These are phyloP conservation scores for Dorcus parallelipipedus DNA, from an alignment of 2,888 invertebrate genomes.

Conservation along the genomic window DNA sequence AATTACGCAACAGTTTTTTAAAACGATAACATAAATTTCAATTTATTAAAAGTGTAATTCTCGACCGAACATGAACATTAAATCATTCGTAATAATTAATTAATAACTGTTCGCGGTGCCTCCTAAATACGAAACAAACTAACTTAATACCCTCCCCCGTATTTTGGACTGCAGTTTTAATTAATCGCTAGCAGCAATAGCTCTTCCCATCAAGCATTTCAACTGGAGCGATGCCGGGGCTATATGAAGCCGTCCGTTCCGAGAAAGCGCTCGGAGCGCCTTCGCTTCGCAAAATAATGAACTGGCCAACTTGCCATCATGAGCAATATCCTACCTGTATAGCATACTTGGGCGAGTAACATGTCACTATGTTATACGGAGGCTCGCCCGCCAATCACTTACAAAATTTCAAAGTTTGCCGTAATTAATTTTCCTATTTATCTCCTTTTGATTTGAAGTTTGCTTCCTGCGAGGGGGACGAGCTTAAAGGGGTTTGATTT, in stretches of 20 bases:
- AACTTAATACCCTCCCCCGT: neutral
- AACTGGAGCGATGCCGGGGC: slow-evolving; percentile 2
- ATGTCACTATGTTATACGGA: slow-evolving; percentile 24
- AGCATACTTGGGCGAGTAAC: slow-evolving; percentile 21
- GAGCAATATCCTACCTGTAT: slow-evolving; percentile 22
- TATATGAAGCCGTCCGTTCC: too few relatives aligned
- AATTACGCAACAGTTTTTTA: too few relatives aligned
- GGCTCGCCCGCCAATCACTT: slow-evolving; percentile 24
- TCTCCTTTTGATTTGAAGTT: slow-evolving; percentile 19
- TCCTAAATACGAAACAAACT: too few relatives aligned
- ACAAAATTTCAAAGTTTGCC: slow-evolving; percentile 24
- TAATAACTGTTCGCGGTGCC: too few relatives aligned
- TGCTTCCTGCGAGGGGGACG: slow-evolving; percentile 3
- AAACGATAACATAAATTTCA: too few relatives aligned
- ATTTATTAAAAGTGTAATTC: too few relatives aligned
- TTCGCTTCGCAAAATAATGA: too few relatives aligned
- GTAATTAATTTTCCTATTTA: slow-evolving; percentile 28
- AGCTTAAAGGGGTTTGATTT: too few relatives aligned
- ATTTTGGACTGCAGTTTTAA: slow-evolving; percentile 18
- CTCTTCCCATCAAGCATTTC: slow-evolving; percentile 16
- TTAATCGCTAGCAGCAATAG: slow-evolving; percentile 21
- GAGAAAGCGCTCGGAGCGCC: too few relatives aligned
- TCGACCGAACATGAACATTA: too few relatives aligned
- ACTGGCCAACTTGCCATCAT: slow-evolving; percentile 8
- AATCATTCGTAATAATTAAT: too few relatives aligned